phyloP scores from a whole-genome alignment of 2,888 invertebrate genomes.

The Bimastos eiseni region DNA sequence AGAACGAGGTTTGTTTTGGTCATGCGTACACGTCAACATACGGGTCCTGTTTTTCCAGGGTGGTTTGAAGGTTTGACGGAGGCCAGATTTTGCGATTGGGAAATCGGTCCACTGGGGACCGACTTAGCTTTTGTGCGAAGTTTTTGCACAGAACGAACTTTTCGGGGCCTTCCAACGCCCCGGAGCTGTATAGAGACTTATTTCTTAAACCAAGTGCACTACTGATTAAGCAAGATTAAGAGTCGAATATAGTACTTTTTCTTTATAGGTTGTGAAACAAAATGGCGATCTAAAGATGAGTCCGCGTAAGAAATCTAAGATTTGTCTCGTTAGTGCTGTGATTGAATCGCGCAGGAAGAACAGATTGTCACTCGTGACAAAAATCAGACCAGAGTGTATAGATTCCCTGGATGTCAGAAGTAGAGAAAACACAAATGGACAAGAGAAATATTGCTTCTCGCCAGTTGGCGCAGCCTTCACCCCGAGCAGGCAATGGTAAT shows the following conservation, averaged over 20 bases:
- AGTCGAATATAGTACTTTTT: background rate
- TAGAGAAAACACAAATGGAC: background rate
- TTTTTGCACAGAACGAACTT: slow-evolving; percentile 2
- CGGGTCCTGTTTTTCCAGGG: background rate
- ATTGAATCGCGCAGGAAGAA: background rate
- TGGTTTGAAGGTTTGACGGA: background rate
- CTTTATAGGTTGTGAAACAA: background rate
- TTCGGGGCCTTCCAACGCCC: background rate
- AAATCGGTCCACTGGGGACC: background rate
- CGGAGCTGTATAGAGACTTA: background rate
- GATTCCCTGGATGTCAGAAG: slow-evolving; percentile 7
- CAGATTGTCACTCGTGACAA: background rate
- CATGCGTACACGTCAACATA: slow-evolving; percentile 7
- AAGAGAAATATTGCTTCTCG: slow-evolving; percentile 1
- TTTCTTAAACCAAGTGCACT: background rate
- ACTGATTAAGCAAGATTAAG: background rate
- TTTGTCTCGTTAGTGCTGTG: slow-evolving; percentile 13
- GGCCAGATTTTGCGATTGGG: background rate
- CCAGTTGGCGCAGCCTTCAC: background rate
- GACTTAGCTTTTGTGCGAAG: background rate
- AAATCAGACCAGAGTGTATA: background rate
- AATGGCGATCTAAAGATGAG: slow-evolving; percentile 7
- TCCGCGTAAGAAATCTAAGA: background rate
- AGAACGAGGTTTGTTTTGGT: background rate
- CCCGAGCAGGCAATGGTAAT: background rate